Percentiles rank a stretch among this genome's conserved stretches.
Conservation (phyloP, 2,113 vertebrate genomes). For the Hirundichthys speculiger region DNA sequence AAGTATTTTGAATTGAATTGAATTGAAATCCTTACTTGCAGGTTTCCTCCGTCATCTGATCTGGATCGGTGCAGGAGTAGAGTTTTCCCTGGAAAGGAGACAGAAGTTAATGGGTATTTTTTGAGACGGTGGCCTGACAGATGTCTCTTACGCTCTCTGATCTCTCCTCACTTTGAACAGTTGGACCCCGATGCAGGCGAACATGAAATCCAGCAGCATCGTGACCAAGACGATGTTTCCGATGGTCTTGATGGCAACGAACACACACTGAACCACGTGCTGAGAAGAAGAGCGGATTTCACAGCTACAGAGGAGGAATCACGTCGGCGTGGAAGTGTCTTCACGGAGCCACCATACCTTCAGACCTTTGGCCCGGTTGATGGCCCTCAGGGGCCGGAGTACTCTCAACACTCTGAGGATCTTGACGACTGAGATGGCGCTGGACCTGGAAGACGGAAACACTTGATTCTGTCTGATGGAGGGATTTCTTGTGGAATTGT, state of each 20-base stretch:
- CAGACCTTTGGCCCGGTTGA: conserved; percentile 78
- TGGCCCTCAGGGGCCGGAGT: conserved; percentile 89
- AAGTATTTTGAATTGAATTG: too few relatives aligned
- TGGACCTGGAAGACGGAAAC: conserved; percentile 79
- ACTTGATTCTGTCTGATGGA: background rate
- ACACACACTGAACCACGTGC: conserved; percentile 96
- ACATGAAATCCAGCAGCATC: conserved; percentile 93
- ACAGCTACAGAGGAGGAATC: background rate
- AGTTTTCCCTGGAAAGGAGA: conserved; percentile 85
- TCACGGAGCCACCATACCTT: conserved; percentile 79
- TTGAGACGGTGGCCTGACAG: background rate
- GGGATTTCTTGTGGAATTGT: background rate
- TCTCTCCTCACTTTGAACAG: conserved; percentile 88
- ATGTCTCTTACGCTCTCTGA: background rate
- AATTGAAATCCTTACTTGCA: conserved; percentile 88
- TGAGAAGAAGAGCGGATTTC: conserved; percentile 44
- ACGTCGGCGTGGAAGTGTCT: background rate
- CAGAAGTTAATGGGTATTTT: background rate
- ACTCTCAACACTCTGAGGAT: conserved; percentile 93
- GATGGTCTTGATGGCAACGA: conserved; percentile 94
- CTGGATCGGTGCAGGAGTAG: conserved; percentile 86
- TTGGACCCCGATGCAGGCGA: conserved; percentile 94
- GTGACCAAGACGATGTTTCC: conserved; percentile 95
- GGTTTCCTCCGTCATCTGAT: conserved; percentile 86
- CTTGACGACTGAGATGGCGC: conserved; percentile 93